Conservation (phyloP, 2,113 vertebrate genomes). For the Lagopus leucura region DNA sequence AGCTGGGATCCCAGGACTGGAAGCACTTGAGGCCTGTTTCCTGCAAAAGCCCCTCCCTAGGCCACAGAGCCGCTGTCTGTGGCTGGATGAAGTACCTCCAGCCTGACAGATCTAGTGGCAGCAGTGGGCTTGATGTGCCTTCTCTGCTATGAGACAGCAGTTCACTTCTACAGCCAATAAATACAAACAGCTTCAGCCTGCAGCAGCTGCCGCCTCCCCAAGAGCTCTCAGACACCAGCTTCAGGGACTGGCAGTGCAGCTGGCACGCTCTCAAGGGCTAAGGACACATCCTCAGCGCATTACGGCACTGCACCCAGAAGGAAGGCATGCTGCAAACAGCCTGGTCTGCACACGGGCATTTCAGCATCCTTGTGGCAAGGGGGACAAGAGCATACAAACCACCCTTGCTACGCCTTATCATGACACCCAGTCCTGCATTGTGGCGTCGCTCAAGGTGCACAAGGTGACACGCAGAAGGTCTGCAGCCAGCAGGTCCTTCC, state of each 20-base stretch:
- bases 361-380: fast-evolving
- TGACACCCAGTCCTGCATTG: background rate
- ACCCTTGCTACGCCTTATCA: fast-evolving
- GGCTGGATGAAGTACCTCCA: conserved; percentile 32
- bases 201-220: background rate
- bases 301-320: background rate
- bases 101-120: conserved; percentile 1
- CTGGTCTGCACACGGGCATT: background rate
- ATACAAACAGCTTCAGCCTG: background rate
- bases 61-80: conserved; percentile 7
- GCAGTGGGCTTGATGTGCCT: background rate
- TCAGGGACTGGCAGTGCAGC: background rate
- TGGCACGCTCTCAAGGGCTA: background rate
- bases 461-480: conserved; percentile 43
- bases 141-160: conserved; percentile 53
- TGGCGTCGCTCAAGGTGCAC: background rate
- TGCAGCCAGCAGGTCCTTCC: conserved; percentile 9
- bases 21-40: background rate
- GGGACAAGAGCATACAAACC: fast-evolving
- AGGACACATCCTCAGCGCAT: fast-evolving
- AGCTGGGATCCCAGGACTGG: background rate
- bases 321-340: background rate
- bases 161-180: conserved; percentile 26
- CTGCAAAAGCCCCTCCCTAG: background rate
- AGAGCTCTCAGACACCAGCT: background rate